Percentiles rank a stretch among this genome's conserved stretches.
phyloP scores from a whole-genome alignment of 1,140 invertebrate species.

The Drosophila albomicans region DNA sequence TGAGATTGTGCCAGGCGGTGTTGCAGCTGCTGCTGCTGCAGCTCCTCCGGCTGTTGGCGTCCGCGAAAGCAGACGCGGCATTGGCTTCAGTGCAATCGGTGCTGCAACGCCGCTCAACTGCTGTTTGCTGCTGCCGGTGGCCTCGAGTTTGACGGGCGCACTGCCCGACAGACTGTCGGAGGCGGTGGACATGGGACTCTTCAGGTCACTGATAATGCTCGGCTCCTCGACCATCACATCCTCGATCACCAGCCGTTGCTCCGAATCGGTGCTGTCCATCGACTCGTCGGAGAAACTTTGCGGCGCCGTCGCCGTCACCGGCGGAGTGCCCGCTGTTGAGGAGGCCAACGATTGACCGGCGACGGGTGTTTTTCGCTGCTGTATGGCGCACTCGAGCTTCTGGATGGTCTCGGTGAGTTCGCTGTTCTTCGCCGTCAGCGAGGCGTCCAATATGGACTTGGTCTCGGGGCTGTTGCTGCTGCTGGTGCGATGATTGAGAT shows the following conservation, averaged over 20 bases:
- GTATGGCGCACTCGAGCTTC: slow-evolving; percentile 85
- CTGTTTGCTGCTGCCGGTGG: slow-evolving; percentile 32
- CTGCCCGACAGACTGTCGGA: slow-evolving; percentile 36
- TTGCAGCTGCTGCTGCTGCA: slow-evolving; percentile 30
- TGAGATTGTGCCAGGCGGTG: background rate
- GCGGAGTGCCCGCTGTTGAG: slow-evolving; percentile 60
- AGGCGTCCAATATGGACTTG: slow-evolving; percentile 79
- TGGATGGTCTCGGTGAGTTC: slow-evolving; percentile 87
- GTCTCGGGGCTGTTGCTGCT: slow-evolving; percentile 74
- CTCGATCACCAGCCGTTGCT: slow-evolving; percentile 88
- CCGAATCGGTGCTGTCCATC: slow-evolving; percentile 90
- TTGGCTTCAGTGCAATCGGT: slow-evolving; percentile 63
- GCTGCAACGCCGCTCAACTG: slow-evolving; percentile 48
- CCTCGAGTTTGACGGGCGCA: slow-evolving; percentile 64
- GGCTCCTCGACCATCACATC: slow-evolving; percentile 72
- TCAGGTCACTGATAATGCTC: slow-evolving; percentile 52
- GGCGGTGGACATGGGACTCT: slow-evolving; percentile 63
- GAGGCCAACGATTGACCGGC: slow-evolving; percentile 64
- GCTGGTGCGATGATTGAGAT: slow-evolving; percentile 36
- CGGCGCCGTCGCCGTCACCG: slow-evolving; percentile 50
- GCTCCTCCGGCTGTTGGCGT: background rate
- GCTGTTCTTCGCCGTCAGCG: slow-evolving; percentile 86
- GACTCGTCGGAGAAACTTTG: slow-evolving; percentile 85
- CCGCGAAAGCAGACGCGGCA: slow-evolving; percentile 15
- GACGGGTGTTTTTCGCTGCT: slow-evolving; percentile 76